phyloP scores from a whole-genome alignment of 2,113 vertebrate species.

The Okapia johnstoni region DNA sequence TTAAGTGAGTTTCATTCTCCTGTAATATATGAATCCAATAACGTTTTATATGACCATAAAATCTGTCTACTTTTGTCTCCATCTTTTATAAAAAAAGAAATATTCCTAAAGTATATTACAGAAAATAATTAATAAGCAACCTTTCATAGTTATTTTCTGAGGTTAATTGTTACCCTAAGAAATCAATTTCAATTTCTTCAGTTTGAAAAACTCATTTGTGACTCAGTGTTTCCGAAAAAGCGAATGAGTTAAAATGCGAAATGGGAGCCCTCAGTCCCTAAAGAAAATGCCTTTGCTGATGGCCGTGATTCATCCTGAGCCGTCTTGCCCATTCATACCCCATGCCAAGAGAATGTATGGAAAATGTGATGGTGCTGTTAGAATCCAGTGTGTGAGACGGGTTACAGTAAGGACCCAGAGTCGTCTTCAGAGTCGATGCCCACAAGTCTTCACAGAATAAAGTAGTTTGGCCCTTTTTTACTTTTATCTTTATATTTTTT shows the following conservation, averaged over 20 bases:
- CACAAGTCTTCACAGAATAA: neutral
- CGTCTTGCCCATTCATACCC: neutral
- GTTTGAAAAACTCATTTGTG: slow-evolving; percentile 1
- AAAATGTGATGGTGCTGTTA: neutral
- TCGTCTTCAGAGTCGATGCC: neutral
- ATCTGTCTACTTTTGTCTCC: slow-evolving; percentile 49
- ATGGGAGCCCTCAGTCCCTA: neutral
- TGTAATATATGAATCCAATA: slow-evolving; percentile 60
- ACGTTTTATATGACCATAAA: slow-evolving; percentile 60
- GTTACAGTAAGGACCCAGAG: neutral
- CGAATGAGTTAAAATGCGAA: neutral
- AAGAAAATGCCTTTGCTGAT: neutral
- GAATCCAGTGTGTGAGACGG: neutral
- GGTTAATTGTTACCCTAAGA: slow-evolving; percentile 53
- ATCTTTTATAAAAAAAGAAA: slow-evolving; percentile 39
- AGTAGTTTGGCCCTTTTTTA: neutral
- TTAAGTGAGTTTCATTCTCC: slow-evolving; percentile 55
- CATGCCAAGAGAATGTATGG: neutral
- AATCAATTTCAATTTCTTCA: slow-evolving; percentile 52
- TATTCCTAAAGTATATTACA: slow-evolving; percentile 54
- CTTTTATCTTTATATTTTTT: neutral
- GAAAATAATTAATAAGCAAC: slow-evolving; percentile 54
- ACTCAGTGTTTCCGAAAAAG: slow-evolving; percentile 14
- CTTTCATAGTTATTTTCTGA: slow-evolving; percentile 55
- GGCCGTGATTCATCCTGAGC: neutral